Evolutionary conservation across 2,797 vertebrate species (phyloP).

Genomic region (Spinus pinus): DNA sequence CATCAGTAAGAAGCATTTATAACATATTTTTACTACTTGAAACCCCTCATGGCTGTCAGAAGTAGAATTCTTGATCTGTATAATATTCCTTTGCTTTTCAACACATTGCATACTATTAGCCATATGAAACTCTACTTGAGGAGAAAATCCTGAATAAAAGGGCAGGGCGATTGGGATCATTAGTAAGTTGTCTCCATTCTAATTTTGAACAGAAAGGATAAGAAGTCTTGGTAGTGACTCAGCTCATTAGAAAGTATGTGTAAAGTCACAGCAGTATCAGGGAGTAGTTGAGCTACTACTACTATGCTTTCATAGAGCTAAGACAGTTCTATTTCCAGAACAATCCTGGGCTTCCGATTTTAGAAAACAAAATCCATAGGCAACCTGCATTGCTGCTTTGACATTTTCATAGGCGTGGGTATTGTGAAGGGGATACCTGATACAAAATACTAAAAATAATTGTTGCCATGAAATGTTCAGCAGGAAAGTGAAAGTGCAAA

Average conservation of each 20-base stretch:
- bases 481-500: neutral
- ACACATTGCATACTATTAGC: neutral
- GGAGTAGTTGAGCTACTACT: neutral
- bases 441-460: neutral
- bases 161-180: neutral
- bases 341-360: neutral
- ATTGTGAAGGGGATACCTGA: neutral
- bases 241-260: neutral
- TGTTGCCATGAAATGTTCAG: neutral
- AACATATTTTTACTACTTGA: neutral
- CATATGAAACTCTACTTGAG: neutral
- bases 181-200: neutral
- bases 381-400: neutral
- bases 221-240: neutral
- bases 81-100: neutral
- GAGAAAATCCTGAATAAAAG: neutral
- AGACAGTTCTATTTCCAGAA: neutral
- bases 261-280: neutral
- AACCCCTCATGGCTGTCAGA: neutral
- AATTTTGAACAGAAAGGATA: neutral
- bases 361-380: neutral
- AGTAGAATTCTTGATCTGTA: neutral
- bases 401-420: neutral
- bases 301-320: neutral
- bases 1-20: neutral